Evolutionary conservation across 2,888 invertebrate genomes (phyloP).

Genomic region (Horisme vitalbata): DNA sequence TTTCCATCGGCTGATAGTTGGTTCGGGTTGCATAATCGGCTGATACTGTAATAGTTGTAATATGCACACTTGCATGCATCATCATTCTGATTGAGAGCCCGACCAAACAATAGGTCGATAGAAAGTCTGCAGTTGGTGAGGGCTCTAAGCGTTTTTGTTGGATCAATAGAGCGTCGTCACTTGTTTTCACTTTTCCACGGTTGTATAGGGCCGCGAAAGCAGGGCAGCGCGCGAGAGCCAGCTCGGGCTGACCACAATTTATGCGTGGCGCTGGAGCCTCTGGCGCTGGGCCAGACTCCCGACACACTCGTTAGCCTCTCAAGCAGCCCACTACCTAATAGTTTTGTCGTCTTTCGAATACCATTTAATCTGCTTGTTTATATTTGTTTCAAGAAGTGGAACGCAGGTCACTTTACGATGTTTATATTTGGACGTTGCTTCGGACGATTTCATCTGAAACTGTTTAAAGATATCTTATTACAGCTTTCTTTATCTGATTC

Average conservation of each 20-base stretch:
- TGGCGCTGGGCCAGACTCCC: slow-evolving; percentile 59
- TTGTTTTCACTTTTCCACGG: slow-evolving; percentile 56
- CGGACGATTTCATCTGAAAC: slow-evolving; percentile 19
- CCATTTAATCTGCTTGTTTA: slow-evolving; percentile 65
- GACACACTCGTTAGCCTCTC: slow-evolving; percentile 65
- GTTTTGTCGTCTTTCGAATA: slow-evolving; percentile 63
- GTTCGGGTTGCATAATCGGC: too few species aligned
- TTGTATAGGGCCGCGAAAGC: slow-evolving; percentile 30
- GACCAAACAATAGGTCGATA: too few species aligned
- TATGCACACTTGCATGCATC: too few species aligned
- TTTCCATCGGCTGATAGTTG: too few species aligned
- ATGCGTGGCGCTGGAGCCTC: slow-evolving; percentile 48
- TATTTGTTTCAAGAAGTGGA: slow-evolving; percentile 49
- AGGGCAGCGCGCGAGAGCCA: slow-evolving; percentile 24
- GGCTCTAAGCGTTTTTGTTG: slow-evolving; percentile 22
- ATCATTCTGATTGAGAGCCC: too few species aligned
- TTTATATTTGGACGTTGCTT: slow-evolving; percentile 31
- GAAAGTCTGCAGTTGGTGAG: neutral
- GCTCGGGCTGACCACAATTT: slow-evolving; percentile 56
- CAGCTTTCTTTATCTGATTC: slow-evolving; percentile 14
- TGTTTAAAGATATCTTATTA: slow-evolving; percentile 23
- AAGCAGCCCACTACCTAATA: slow-evolving; percentile 62
- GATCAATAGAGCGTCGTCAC: slow-evolving; percentile 31
- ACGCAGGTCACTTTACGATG: slow-evolving; percentile 42
- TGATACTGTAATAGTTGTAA: too few species aligned